Conservation (phyloP, 2,113 vertebrate species). For the Cheirogaleus medius region DNA sequence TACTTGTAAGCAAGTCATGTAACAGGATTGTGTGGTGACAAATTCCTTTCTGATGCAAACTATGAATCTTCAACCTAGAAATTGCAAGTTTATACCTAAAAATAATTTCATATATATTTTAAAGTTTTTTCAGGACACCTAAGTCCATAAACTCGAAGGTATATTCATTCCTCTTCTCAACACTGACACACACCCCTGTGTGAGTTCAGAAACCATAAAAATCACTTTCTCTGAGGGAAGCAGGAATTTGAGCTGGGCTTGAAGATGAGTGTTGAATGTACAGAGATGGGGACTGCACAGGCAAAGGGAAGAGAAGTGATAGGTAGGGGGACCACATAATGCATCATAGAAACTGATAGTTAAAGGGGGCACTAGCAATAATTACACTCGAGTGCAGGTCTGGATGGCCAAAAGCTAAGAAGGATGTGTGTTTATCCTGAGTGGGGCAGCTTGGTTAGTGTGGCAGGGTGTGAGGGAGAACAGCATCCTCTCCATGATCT, state of each 20-base stretch:
- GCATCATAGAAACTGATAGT: not conserved
- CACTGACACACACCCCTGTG: not conserved
- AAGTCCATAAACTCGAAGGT: not conserved
- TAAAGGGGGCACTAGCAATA: not conserved
- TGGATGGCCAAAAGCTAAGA: not conserved
- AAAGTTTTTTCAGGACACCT: not conserved
- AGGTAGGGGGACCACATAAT: not conserved
- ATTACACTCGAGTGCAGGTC: not conserved
- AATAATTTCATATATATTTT: not conserved
- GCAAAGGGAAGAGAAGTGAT: not conserved
- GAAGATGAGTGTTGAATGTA: not conserved
- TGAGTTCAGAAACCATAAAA: not conserved
- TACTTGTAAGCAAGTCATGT: not conserved
- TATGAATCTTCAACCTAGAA: not conserved
- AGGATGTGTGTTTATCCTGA: not conserved
- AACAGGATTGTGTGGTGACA: not conserved
- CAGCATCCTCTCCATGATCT: not conserved
- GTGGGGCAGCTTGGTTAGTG: not conserved
- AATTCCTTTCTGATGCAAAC: not conserved
- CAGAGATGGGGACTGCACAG: not conserved
- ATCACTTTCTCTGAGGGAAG: not conserved
- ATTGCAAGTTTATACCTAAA: not conserved
- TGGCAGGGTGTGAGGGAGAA: not conserved
- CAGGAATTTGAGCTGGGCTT: not conserved
- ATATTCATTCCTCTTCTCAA: not conserved